A percentile compares a stretch with the other conserved stretches of the same genome.
phyloP scores from a whole-genome alignment of 2,113 vertebrate genomes.

The Oncorhynchus clarkii region DNA sequence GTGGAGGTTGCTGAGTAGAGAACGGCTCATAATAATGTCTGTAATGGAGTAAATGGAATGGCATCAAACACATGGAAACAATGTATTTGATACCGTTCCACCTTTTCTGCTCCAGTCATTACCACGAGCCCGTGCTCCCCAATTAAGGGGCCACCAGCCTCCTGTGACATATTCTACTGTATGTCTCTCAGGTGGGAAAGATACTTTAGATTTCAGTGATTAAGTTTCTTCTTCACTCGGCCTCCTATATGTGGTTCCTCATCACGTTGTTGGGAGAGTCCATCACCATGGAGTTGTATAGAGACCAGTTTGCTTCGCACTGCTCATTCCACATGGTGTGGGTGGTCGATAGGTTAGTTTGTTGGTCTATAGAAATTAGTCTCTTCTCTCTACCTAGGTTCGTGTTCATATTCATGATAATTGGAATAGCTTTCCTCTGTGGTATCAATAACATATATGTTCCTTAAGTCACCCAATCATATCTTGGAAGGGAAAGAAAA shows the following conservation, averaged over 20 bases:
- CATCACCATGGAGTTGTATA: conserved; percentile 80
- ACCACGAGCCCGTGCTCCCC: too few relatives aligned
- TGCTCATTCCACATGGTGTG: conserved; percentile 89
- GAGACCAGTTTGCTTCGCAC: conserved; percentile 75
- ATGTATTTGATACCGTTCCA: too few relatives aligned
- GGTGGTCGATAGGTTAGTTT: conserved; percentile 79
- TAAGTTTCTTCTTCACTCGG: conserved; percentile 86
- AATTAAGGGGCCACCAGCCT: too few relatives aligned
- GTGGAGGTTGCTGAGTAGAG: too few relatives aligned
- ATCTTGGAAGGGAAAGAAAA: conserved; percentile 79
- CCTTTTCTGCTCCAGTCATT: too few relatives aligned
- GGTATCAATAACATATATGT: conserved; percentile 91
- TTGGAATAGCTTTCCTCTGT: conserved; percentile 87
- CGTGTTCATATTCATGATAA: conserved; percentile 92
- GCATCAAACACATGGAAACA: too few relatives aligned
- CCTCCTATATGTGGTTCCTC: conserved; percentile 90
- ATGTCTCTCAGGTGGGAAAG: conserved; percentile 72
- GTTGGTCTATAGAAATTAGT: not conserved
- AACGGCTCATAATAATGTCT: too few relatives aligned
- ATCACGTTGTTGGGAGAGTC: conserved; percentile 85
- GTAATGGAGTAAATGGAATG: too few relatives aligned
- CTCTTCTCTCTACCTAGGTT: conserved; percentile 68
- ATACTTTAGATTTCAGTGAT: conserved; percentile 82
- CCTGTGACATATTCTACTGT: not conserved
- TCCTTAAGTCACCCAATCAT: conserved; percentile 77